A percentile compares a stretch with the other conserved stretches of the same genome.
These are phyloP conservation scores for Rhizomys pruinosus DNA, from an alignment of 2,113 vertebrate genomes.

Conservation along the genomic window DNA sequence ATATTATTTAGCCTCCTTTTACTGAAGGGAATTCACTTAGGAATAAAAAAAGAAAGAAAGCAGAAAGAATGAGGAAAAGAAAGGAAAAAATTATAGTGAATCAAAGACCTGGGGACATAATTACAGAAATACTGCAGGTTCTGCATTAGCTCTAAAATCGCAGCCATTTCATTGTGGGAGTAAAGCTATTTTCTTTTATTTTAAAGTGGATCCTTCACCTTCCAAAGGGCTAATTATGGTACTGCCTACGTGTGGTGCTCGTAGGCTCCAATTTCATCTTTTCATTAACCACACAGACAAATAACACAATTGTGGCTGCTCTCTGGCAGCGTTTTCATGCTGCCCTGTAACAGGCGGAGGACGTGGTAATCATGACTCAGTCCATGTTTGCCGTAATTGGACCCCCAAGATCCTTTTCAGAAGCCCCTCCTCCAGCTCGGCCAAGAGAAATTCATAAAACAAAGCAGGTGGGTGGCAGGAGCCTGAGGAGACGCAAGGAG, in stretches of 20 bases:
- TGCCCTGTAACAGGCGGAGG: constrained; percentile 55
- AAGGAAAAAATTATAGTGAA: constrained; percentile 67
- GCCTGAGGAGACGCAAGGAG: neutral
- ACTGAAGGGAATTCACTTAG: constrained; percentile 61
- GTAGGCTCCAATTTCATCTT: constrained; percentile 78
- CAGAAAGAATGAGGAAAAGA: constrained; percentile 42
- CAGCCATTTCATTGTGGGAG: constrained; percentile 77
- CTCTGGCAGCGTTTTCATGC: constrained; percentile 55
- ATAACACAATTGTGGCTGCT: constrained; percentile 51
- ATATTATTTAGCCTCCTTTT: constrained; percentile 55
- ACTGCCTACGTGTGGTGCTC: constrained; percentile 65
- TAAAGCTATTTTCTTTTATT: constrained; percentile 80
- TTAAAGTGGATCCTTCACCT: constrained; percentile 83
- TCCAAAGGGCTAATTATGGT: constrained; percentile 82
- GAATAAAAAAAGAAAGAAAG: constrained; percentile 49
- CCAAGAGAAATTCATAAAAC: constrained; percentile 52
- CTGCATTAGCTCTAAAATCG: constrained; percentile 81
- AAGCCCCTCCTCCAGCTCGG: constrained; percentile 32
- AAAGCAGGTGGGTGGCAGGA: neutral
- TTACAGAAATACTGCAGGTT: constrained; percentile 77
- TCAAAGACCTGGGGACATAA: constrained; percentile 69
- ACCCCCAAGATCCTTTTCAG: constrained; percentile 47
- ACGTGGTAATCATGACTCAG: constrained; percentile 36
- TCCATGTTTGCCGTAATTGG: constrained; percentile 51
- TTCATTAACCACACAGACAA: constrained; percentile 78